Evolutionary conservation across 2,888 invertebrate genomes (phyloP), one percentile per base, ranked within the genome.

Genomic region (Pecten maximus): DNA sequence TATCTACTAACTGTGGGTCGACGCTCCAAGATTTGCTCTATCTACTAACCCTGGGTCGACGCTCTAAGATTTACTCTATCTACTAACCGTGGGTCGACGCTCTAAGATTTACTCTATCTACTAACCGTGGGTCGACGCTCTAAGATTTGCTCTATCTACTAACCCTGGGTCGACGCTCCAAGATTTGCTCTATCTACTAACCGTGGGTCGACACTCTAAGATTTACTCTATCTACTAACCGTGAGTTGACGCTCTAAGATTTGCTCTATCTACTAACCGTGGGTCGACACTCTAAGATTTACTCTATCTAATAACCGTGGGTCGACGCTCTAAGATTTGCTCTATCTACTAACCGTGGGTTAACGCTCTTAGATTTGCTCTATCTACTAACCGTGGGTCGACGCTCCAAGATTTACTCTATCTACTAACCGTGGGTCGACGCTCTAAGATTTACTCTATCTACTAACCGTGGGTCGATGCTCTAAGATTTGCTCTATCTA

Each of bases 51-150:
- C 96, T 93, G 88, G 96, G 95, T 88, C 96, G 94, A 48, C 96
- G 94, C 91, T 97, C 98, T 87, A 99, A 97, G 89, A 99, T 98
- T n/a, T n/a, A n/a, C n/a, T n/a, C n/a, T n/a, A n/a, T n/a, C n/a
- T n/a, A 93, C 95, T 94, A 93, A 96, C 96, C 87, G 96, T 93
- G 88, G 96, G 95, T 88, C 96, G 94, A 48, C 96, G 94, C 91
- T 97, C 98, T 87, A 99, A 97, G 89, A 99, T 98, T n/a, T n/a
- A n/a, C n/a, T n/a, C n/a, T n/a, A n/a, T n/a, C n/a, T n/a, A 93
- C 95, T 94, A 93, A 96, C 96, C 87, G 96, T 93, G 88, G 96
- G 95, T 88, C 96, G 94, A 48, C 96, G 94, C 91, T 97, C 98
- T 87, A 99, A 97, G 89, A 99, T 98, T n/a, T n/a, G n/a, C n/a